Conservation (phyloP, 2,113 vertebrate genomes). For the Actenoides hombroni region DNA sequence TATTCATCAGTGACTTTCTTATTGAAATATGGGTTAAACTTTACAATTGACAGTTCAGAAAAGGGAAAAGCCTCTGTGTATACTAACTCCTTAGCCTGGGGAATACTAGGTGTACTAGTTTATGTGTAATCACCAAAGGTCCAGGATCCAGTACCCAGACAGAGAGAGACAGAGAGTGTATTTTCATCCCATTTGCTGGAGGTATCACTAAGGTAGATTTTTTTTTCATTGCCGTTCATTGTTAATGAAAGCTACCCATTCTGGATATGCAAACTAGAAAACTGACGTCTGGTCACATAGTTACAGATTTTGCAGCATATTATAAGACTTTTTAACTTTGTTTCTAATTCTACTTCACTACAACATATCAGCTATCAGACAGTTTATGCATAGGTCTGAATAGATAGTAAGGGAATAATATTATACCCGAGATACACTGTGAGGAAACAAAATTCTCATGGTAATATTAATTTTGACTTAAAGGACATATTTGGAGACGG, state of each 20-base stretch:
- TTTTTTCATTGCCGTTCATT: not conserved
- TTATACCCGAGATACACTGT: not conserved
- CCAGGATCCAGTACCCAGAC: not conserved
- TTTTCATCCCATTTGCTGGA: not conserved
- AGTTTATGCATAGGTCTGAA: not conserved
- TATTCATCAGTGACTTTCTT: not conserved
- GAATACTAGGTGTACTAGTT: not conserved
- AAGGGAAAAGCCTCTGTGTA: not conserved
- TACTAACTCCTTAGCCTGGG: not conserved
- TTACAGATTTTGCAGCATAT: slow-evolving; percentile 13
- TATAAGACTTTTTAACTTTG: not conserved
- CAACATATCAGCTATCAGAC: not conserved
- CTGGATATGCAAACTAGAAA: not conserved
- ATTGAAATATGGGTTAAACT: not conserved
- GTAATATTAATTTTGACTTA: not conserved
- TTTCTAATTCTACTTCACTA: not conserved
- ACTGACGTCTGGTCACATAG: not conserved
- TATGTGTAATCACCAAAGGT: not conserved
- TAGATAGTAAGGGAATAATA: not conserved
- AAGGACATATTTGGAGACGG: not conserved
- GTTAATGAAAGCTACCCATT: not conserved
- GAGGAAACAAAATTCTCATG: not conserved
- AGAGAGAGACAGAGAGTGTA: not conserved
- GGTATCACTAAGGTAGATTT: not conserved
- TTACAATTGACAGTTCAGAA: not conserved